These are phyloP conservation scores for Ormyrus labotus DNA, from an alignment of 2,888 invertebrate species.

Conservation along the genomic window DNA sequence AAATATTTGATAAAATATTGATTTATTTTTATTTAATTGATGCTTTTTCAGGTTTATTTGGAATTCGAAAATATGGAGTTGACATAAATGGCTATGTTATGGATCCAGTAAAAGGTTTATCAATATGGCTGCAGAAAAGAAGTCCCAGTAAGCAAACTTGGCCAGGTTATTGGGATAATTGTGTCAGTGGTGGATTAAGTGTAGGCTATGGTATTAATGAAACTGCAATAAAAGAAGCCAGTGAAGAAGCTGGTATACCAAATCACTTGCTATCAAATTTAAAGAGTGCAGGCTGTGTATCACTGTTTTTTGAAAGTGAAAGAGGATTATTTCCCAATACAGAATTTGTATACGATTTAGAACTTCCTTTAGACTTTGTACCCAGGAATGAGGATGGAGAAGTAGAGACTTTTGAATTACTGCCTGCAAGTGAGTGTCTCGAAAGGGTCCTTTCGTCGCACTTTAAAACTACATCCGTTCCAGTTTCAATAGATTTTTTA, in stretches of 20 bases:
- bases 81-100: slow-evolving; percentile 95
- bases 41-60: slow-evolving; percentile 83
- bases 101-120: slow-evolving; percentile 89
- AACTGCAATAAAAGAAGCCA: slow-evolving; percentile 94
- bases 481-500: slow-evolving; percentile 93
- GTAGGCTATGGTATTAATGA: slow-evolving; percentile 92
- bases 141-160: slow-evolving; percentile 95
- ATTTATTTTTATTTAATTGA: slow-evolving; percentile 7
- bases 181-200: slow-evolving; percentile 95
- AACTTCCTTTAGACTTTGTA: slow-evolving; percentile 91
- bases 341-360: slow-evolving; percentile 94
- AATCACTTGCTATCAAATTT: slow-evolving; percentile 86
- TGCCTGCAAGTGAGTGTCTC: slow-evolving; percentile 89
- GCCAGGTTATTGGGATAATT: slow-evolving; percentile 97
- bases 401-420: slow-evolving; percentile 92
- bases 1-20: slow-evolving; percentile 28
- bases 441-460: slow-evolving; percentile 88
- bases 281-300: slow-evolving; percentile 88
- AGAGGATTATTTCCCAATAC: slow-evolving; percentile 95
- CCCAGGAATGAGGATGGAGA: slow-evolving; percentile 97
- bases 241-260: slow-evolving; percentile 95
- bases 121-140: slow-evolving; percentile 94
- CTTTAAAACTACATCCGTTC: slow-evolving; percentile 96
- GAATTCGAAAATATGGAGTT: slow-evolving; percentile 94
- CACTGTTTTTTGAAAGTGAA: slow-evolving; percentile 95